Conservation (phyloP, 2,113 vertebrate genomes). For the Nematolebias whitei region DNA sequence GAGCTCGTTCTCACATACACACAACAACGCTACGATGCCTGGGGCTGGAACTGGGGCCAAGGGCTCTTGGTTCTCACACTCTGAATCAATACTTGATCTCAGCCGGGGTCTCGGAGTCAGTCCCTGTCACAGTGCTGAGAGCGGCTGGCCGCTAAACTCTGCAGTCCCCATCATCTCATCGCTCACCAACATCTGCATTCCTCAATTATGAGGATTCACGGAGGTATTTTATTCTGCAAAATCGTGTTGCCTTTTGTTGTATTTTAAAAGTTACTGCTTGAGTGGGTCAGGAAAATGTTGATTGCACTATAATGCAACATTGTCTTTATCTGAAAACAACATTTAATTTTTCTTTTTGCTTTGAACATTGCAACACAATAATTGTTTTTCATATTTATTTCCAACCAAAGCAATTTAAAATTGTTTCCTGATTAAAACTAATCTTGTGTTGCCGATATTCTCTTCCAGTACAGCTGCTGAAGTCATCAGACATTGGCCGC, state of each 20-base stretch:
- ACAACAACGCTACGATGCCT: constrained; percentile 58
- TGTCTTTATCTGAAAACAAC: background rate
- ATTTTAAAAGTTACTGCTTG: background rate
- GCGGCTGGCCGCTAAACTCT: constrained; percentile 59
- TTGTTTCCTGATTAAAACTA: background rate
- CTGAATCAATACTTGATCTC: constrained; percentile 42
- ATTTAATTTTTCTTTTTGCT: background rate
- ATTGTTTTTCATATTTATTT: background rate
- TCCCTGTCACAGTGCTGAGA: constrained; percentile 45
- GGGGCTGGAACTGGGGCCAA: constrained; percentile 59
- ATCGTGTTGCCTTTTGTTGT: background rate
- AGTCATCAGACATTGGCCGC: constrained; percentile 89
- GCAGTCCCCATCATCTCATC: constrained; percentile 26
- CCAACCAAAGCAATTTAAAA: background rate
- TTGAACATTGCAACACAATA: background rate
- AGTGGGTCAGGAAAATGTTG: background rate
- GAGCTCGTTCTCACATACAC: constrained; percentile 53
- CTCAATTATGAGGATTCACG: constrained; percentile 64
- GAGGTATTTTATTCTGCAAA: constrained; percentile 65
- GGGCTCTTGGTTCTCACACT: constrained; percentile 72
- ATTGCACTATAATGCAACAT: too few relatives aligned
- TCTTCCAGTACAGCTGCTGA: constrained; percentile 90
- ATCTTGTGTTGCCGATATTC: constrained; percentile 22
- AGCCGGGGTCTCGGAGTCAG: constrained; percentile 48
- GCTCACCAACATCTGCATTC: constrained; percentile 25